Conservation (phyloP, 2,888 invertebrate genomes). For the Pollenia griseotomentosa region DNA sequence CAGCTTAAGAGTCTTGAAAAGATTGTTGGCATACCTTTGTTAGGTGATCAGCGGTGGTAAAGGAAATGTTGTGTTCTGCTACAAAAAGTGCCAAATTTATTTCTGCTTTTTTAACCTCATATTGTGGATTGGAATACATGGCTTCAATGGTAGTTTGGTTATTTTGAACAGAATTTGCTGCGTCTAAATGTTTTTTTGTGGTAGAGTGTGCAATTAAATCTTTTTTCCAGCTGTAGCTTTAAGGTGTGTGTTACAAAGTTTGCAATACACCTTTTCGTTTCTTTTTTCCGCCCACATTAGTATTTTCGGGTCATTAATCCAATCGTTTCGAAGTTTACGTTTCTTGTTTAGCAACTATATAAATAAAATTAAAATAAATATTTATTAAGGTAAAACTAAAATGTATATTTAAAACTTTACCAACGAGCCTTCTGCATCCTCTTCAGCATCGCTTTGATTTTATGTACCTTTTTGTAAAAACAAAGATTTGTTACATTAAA, state of each 20-base stretch:
- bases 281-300: constrained; percentile 14
- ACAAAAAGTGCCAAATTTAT: constrained; percentile 28
- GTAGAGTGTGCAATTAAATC: constrained; percentile 19
- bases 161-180: not conserved
- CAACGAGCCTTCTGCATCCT: no score
- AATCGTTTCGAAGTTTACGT: no score
- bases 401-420: no score
- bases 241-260: not conserved
- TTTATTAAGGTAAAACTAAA: no score
- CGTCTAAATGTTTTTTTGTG: constrained; percentile 17
- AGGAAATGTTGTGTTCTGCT: constrained; percentile 39
- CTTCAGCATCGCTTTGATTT: no score
- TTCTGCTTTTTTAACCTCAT: constrained; percentile 5
- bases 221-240: constrained; percentile 12
- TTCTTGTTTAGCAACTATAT: no score
- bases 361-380: no score
- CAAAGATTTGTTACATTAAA: no score
- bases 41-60: constrained; percentile 7
- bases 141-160: not conserved
- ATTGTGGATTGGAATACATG: not conserved
- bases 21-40: constrained; percentile 19
- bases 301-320: no score
- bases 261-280: constrained; percentile 6
- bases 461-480: no score
- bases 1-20: not conserved